Percentiles rank a stretch among this genome's conserved stretches.
Conservation (phyloP, 1,140 invertebrate species). For the Himalopsyche phryganea region DNA sequence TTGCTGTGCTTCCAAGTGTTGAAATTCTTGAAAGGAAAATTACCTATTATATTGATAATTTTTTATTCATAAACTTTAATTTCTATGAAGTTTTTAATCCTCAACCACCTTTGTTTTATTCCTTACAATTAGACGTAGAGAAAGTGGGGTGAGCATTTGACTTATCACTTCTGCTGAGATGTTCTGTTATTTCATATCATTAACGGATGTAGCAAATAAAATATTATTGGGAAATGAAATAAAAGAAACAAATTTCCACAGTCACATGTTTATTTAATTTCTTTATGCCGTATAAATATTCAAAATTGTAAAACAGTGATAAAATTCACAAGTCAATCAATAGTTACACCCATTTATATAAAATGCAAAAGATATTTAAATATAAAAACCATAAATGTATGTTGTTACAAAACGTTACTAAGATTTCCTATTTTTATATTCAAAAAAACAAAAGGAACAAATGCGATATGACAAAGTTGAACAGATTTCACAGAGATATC, state of each 20-base stretch:
- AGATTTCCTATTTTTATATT: slow-evolving; percentile 8
- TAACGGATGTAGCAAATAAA: no score
- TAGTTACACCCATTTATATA: slow-evolving; percentile 29
- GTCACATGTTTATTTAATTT: slow-evolving; percentile 48
- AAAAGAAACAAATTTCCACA: slow-evolving; percentile 14
- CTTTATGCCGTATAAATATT: slow-evolving; percentile 56
- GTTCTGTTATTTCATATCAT: no score
- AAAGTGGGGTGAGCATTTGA: no score
- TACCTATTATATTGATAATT: no score
- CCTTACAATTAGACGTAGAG: no score
- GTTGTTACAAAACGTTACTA: background rate
- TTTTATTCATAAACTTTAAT: no score
- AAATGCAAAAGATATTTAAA: slow-evolving; percentile 31
- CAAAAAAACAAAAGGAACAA: background rate
- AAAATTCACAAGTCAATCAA: slow-evolving; percentile 46
- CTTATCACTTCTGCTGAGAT: no score
- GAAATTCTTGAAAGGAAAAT: no score
- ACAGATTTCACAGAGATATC: background rate
- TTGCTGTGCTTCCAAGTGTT: no score
- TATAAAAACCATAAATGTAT: slow-evolving; percentile 13
- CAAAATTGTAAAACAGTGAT: slow-evolving; percentile 58
- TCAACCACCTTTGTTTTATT: no score
- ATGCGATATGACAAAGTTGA: slow-evolving; percentile 10
- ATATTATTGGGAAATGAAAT: no score
- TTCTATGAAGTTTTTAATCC: no score